These are phyloP conservation scores for Bedellia somnulentella DNA, from an alignment of 2,888 invertebrate species.

Conservation along the genomic window DNA sequence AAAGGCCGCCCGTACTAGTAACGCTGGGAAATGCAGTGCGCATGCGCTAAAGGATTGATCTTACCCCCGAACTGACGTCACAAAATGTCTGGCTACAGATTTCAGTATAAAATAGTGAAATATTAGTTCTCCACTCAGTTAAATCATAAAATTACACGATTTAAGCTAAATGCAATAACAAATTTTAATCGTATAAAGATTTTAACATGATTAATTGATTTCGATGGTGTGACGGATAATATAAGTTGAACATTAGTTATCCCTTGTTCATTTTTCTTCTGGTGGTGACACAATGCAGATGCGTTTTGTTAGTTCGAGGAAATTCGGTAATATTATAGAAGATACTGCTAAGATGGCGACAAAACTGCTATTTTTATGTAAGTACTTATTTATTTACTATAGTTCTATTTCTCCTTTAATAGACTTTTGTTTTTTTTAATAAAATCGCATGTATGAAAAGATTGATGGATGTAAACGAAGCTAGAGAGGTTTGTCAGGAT, in stretches of 20 bases:
- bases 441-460: too few relatives aligned
- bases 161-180: too few relatives aligned
- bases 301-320: conserved; percentile 20
- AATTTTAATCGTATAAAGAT: not conserved
- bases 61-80: conserved; percentile 42
- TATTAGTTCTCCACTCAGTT: too few relatives aligned
- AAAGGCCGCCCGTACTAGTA: too few relatives aligned
- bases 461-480: too few relatives aligned
- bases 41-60: conserved; percentile 46
- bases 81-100: conserved; percentile 32
- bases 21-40: conserved; percentile 39
- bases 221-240: not conserved
- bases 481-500: too few relatives aligned
- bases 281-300: conserved; percentile 29
- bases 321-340: conserved; percentile 22
- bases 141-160: too few relatives aligned
- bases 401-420: not conserved
- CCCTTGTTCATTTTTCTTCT: not conserved
- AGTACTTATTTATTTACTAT: too few relatives aligned
- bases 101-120: conserved; percentile 41
- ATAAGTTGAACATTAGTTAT: not conserved
- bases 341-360: conserved; percentile 21
- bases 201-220: not conserved
- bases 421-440: conserved; percentile 3
- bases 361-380: conserved; percentile 41